These are phyloP conservation scores for Microcebus jonahi DNA, from an alignment of 2,113 vertebrate genomes.

Conservation along the genomic window DNA sequence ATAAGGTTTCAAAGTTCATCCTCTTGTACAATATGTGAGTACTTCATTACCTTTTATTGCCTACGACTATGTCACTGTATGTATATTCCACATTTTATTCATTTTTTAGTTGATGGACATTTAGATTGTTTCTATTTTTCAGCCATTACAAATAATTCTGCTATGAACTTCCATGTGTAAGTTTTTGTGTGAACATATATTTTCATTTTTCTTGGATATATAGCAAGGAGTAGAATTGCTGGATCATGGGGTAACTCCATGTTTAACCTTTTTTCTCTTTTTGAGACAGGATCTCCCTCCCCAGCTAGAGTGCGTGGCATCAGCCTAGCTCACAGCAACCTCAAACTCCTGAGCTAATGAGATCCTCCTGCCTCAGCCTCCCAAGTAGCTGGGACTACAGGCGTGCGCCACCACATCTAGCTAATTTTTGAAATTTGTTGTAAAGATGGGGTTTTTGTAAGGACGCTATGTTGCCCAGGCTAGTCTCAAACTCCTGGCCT, in stretches of 20 bases:
- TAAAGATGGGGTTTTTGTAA: too few relatives aligned
- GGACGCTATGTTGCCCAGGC: too few relatives aligned
- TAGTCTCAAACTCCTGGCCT: too few relatives aligned
- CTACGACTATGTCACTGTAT: background rate
- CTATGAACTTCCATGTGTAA: background rate
- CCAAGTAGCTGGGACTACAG: too few relatives aligned
- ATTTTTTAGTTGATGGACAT: background rate
- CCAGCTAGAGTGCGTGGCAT: too few relatives aligned
- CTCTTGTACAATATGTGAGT: background rate
- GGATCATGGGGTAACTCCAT: background rate
- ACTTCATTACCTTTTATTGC: background rate
- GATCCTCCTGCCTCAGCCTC: too few relatives aligned
- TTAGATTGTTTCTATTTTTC: background rate
- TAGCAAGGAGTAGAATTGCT: background rate
- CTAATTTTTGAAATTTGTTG: too few relatives aligned
- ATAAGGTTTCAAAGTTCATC: background rate
- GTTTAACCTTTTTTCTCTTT: background rate
- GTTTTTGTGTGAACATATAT: background rate
- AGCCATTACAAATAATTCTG: background rate
- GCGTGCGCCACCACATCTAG: too few relatives aligned
- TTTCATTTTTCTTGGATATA: background rate
- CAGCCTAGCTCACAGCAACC: too few relatives aligned
- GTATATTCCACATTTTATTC: background rate
- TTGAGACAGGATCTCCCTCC: too few relatives aligned
- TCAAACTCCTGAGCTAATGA: too few relatives aligned